A percentile compares a stretch with the other conserved stretches of the same genome.
phyloP scores from a whole-genome alignment of 2,888 invertebrate genomes.

The Drosophila eohydei region DNA sequence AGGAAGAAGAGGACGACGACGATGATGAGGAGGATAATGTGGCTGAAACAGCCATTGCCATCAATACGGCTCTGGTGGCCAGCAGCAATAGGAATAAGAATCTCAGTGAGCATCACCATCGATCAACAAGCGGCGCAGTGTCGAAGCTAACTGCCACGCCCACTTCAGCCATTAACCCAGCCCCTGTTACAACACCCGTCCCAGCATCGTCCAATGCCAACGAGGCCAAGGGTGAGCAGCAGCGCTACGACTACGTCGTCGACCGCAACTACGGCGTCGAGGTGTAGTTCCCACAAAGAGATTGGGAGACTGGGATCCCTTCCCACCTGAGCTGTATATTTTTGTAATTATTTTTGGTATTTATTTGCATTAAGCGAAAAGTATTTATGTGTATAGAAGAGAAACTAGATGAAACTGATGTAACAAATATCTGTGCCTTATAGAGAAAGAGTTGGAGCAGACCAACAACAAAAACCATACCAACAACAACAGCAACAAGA shows the following conservation, averaged over 20 bases:
- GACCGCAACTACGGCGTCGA: conserved; percentile 94
- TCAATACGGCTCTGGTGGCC: conserved; percentile 84
- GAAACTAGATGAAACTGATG: conserved; percentile 68
- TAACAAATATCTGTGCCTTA: conserved; percentile 78
- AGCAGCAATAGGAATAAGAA: conserved; percentile 84
- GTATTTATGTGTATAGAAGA: conserved; percentile 76
- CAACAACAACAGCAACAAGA: conserved; percentile 42
- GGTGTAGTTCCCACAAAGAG: conserved; percentile 86
- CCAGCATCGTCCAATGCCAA: conserved; percentile 22
- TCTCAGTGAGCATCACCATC: conserved; percentile 82
- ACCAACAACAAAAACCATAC: conserved; percentile 25
- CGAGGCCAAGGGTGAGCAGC: conserved; percentile 54
- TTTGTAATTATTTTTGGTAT: conserved; percentile 77
- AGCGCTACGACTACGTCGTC: conserved; percentile 92
- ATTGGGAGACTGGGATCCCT: conserved; percentile 24
- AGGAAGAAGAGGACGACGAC: conserved; percentile 81
- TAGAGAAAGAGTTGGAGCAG: conserved; percentile 55
- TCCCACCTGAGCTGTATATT: conserved; percentile 69
- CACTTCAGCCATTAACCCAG: conserved; percentile 31
- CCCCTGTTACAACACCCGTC: conserved; percentile 23
- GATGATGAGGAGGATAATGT: conserved; percentile 75
- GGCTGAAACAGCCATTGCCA: conserved; percentile 82
- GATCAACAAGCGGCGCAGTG: conserved; percentile 39
- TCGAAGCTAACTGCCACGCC: conserved; percentile 51
- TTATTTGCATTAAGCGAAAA: conserved; percentile 76